Evolutionary conservation across 92 coral and sea anemone species (phyloP).

Genomic region (Bergia sp.): DNA sequence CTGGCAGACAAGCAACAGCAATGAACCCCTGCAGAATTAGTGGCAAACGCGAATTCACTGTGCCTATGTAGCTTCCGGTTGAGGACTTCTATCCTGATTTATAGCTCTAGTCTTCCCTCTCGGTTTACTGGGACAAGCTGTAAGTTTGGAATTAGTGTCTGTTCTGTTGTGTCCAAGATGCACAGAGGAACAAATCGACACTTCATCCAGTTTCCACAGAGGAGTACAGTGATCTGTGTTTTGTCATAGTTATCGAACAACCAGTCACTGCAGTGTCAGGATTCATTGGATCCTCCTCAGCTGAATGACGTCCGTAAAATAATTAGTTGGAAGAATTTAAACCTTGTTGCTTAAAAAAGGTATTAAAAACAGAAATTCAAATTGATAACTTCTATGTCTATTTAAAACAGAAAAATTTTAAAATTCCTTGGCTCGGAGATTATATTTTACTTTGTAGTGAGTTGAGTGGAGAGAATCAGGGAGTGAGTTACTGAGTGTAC

Average conservation of each 20-base stretch:
- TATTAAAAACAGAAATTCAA: not conserved
- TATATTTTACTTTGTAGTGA: constrained; percentile 43
- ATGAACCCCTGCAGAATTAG: constrained; percentile 1
- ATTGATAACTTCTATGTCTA: constrained; percentile 25
- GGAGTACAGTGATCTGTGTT: not conserved
- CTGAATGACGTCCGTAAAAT: not conserved
- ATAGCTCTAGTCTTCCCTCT: not conserved
- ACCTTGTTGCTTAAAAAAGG: constrained; percentile 34
- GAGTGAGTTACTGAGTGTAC: constrained; percentile 51
- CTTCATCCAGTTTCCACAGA: not conserved
- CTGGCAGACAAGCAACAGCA: constrained; percentile 32
- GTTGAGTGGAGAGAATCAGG: constrained; percentile 29
- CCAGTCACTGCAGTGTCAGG: not conserved
- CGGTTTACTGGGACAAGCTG: not conserved
- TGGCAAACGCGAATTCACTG: not conserved
- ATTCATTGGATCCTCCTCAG: not conserved
- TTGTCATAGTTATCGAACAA: not conserved
- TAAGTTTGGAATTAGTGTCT: not conserved
- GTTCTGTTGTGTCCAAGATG: not conserved
- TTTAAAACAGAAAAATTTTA: constrained; percentile 35
- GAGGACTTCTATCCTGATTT: not conserved
- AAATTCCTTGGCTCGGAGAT: constrained; percentile 30
- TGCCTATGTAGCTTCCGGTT: not conserved
- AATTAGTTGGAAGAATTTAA: not conserved
- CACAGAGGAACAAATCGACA: not conserved